Evolutionary conservation across 1,140 invertebrate species (phyloP).

Genomic region (Temnothorax longispinosus): DNA sequence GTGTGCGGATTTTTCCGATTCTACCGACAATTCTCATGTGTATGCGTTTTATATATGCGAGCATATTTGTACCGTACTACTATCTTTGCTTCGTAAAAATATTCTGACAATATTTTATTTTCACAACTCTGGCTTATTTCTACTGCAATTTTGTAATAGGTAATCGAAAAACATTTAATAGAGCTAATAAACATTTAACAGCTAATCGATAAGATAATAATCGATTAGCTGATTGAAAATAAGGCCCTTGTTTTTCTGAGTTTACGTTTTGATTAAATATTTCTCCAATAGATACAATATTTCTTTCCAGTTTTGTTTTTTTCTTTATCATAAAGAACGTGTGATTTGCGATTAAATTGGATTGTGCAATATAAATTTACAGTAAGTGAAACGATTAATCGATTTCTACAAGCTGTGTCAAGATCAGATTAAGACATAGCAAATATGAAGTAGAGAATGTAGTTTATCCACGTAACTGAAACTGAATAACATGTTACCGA

Average conservation of each 20-base stretch:
- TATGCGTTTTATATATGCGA: not conserved
- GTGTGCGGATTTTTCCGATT: slow-evolving; percentile 20
- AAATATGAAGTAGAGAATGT: slow-evolving; percentile 27
- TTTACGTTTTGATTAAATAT: not conserved
- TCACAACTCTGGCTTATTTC: not conserved
- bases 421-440: not conserved
- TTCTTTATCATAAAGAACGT: not conserved
- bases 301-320: not conserved
- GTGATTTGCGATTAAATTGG: not conserved
- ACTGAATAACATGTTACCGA: slow-evolving; percentile 67
- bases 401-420: not conserved
- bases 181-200: no score
- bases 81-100: not conserved
- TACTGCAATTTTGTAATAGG: not conserved
- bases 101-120: not conserved
- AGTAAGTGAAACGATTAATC: slow-evolving; percentile 24
- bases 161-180: not conserved
- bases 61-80: not conserved
- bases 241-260: not conserved
- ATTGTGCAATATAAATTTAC: slow-evolving; percentile 49
- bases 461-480: slow-evolving; percentile 69
- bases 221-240: not conserved
- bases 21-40: slow-evolving; percentile 29
- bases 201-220: no score
- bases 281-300: not conserved